These are phyloP conservation scores for Mythimna lalbum DNA, from an alignment of 2,888 invertebrate species.

Conservation along the genomic window DNA sequence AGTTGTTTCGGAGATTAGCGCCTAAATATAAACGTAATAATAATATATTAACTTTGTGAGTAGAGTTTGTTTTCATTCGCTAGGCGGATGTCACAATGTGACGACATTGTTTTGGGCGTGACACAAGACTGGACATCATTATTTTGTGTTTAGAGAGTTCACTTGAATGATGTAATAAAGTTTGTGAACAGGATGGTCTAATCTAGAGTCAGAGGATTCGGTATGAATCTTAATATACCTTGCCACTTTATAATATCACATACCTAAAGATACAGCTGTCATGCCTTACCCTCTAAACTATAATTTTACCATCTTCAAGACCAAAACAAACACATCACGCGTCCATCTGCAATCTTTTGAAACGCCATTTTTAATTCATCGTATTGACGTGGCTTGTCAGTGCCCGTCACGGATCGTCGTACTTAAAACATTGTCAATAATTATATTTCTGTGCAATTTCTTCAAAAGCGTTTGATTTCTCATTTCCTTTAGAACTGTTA, in stretches of 20 bases:
- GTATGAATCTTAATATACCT: background rate
- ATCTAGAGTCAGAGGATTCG: background rate
- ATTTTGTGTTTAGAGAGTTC: background rate
- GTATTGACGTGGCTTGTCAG: conserved; percentile 43
- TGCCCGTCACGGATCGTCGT: conserved; percentile 28
- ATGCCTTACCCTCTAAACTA: background rate
- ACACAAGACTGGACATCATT: background rate
- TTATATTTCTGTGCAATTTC: conserved; percentile 22
- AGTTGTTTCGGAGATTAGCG: conserved; percentile 57
- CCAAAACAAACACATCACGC: conserved; percentile 15
- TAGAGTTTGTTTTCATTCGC: conserved; percentile 22
- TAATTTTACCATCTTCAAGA: conserved; percentile 1
- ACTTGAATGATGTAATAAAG: background rate
- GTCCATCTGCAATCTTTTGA: conserved; percentile 17
- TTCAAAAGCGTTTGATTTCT: conserved; percentile 13
- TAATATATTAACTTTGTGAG: conserved; percentile 34
- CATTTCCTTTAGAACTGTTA: conserved; percentile 20
- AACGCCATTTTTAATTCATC: conserved; percentile 30
- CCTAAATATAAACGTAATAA: conserved; percentile 54
- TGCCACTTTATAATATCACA: background rate
- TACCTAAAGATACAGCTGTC: background rate
- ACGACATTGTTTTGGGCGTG: background rate
- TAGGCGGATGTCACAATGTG: conserved; percentile 2
- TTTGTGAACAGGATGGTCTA: too few species aligned
- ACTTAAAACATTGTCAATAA: conserved; percentile 38